These are phyloP conservation scores for Metopolophium dirhodum DNA, from an alignment of 1,140 invertebrate genomes.

Conservation along the genomic window DNA sequence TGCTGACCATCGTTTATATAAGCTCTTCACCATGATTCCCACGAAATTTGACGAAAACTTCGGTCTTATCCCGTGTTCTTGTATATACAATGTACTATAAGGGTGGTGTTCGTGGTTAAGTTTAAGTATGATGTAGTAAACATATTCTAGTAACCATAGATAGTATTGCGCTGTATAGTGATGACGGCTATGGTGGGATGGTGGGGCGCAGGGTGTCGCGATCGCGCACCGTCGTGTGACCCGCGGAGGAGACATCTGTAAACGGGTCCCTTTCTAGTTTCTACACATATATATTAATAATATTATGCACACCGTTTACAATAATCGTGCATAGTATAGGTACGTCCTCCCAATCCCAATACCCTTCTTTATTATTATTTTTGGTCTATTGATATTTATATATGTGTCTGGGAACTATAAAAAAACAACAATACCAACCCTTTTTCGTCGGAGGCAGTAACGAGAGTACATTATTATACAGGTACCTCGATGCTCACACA, in stretches of 20 bases:
- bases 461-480: not conserved
- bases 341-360: not conserved
- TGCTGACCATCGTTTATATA: too few species aligned
- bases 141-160: too few species aligned
- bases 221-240: not conserved
- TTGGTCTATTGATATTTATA: conserved; percentile 5
- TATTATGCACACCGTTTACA: not conserved
- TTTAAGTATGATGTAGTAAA: too few species aligned
- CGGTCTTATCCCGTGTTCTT: too few species aligned
- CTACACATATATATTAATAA: not conserved
- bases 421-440: not conserved
- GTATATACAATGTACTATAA: too few species aligned
- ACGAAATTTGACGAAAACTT: too few species aligned
- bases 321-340: not conserved
- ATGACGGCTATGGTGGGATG: not conserved
- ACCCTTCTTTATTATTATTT: conserved; percentile 1
- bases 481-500: too few species aligned
- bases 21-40: too few species aligned
- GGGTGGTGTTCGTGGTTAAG: not conserved
- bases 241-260: not conserved
- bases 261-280: not conserved
- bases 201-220: not conserved
- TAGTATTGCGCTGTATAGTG: not conserved
- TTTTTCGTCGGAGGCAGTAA: not conserved
- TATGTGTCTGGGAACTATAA: not conserved